Evolutionary conservation across 2,113 vertebrate species (phyloP).

Genomic region (Cromileptes altivelis): DNA sequence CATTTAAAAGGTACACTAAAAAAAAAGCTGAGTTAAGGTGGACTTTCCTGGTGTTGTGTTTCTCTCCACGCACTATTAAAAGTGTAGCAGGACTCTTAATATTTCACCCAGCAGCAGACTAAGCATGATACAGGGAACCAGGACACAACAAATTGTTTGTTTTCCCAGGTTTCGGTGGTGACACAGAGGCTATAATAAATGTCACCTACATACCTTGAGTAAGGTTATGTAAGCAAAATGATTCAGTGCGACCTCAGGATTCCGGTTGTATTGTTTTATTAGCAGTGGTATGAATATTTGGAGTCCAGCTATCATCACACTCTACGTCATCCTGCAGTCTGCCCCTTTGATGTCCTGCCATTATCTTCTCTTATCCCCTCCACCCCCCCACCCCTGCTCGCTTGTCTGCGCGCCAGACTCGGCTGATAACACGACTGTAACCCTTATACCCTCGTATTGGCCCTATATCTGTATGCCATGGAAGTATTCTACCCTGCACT

Average conservation of each 20-base stretch:
- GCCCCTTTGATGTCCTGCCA: conserved; percentile 23
- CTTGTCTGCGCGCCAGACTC: conserved; percentile 29
- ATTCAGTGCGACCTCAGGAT: neutral
- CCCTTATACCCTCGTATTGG: conserved; percentile 6
- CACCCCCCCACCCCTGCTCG: neutral
- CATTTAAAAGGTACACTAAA: neutral
- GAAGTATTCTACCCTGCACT: conserved; percentile 1
- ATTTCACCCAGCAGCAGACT: neutral
- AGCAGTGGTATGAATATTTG: conserved; percentile 7
- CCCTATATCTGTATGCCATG: neutral
- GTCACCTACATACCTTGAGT: neutral
- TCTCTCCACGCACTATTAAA: neutral
- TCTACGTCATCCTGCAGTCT: conserved; percentile 27
- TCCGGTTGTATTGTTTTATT: conserved; percentile 7
- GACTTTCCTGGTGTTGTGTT: neutral
- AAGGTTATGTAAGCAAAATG: neutral
- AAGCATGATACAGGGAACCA: neutral
- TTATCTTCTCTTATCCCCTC: conserved; percentile 38
- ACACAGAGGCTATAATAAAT: neutral
- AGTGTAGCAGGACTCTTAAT: neutral
- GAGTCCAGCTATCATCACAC: neutral
- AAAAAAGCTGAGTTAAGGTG: neutral
- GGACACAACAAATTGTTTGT: neutral
- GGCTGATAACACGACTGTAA: conserved; percentile 40
- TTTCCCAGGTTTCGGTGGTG: neutral